Percentiles rank a stretch among this genome's conserved stretches.
These are phyloP conservation scores for Protobothrops flavoviridis DNA, from an alignment of 2,113 vertebrate species.

Conservation along the genomic window DNA sequence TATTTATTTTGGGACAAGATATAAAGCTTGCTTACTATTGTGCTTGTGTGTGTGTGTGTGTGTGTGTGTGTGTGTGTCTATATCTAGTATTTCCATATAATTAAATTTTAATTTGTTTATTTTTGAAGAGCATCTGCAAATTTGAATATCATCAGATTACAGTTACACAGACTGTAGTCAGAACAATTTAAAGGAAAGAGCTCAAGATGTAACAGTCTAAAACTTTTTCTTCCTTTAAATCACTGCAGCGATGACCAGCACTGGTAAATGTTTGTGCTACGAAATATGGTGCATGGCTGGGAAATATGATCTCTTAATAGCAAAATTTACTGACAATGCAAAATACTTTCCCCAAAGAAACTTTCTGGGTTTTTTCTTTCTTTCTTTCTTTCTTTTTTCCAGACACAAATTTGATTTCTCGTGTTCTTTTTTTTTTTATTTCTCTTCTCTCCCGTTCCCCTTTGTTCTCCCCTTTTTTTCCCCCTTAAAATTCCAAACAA, in stretches of 20 bases:
- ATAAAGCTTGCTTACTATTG: conserved; percentile 41
- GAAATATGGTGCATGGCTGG: conserved; percentile 78
- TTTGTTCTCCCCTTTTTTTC: conserved; percentile 46
- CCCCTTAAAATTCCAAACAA: conserved; percentile 78
- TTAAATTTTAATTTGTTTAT: not conserved
- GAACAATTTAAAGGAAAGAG: not conserved
- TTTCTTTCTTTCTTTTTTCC: conserved; percentile 48
- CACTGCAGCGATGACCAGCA: conserved; percentile 79
- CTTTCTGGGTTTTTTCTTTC: conserved; percentile 37
- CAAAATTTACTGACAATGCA: conserved; percentile 76
- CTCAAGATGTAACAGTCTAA: not conserved
- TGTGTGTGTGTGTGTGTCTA: conserved; percentile 37
- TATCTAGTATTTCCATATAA: not conserved
- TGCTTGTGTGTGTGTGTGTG: conserved; percentile 52
- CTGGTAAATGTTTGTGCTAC: conserved; percentile 73
- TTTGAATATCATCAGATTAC: not conserved
- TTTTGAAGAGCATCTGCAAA: conserved; percentile 24
- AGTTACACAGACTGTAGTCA: not conserved
- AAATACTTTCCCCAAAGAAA: conserved; percentile 70
- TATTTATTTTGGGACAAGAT: conserved; percentile 19
- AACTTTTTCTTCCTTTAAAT: conserved; percentile 72
- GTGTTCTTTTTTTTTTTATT: conserved; percentile 64
- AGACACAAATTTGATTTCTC: conserved; percentile 77
- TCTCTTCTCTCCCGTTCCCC: conserved; percentile 62
- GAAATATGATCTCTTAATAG: conserved; percentile 76